Conservation (phyloP, 2,113 vertebrate genomes). For the Hippocampus comes region DNA sequence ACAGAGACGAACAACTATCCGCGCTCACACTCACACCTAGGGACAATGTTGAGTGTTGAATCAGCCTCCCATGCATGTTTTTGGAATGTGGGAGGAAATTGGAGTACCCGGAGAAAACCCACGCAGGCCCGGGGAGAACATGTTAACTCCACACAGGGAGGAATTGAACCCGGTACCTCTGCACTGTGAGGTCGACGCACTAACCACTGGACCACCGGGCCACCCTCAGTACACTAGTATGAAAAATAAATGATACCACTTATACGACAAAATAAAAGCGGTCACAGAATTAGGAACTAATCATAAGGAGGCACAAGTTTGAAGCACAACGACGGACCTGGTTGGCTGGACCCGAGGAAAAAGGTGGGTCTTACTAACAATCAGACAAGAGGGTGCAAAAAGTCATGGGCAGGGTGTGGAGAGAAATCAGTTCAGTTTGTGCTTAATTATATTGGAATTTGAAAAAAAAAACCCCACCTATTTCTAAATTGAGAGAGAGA, state of each 20-base stretch:
- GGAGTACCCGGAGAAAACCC: no score
- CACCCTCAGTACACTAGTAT: no score
- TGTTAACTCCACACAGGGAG: no score
- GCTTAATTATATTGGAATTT: neutral
- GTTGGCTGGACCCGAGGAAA: neutral
- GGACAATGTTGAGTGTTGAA: no score
- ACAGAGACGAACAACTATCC: no score
- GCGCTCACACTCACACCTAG: no score
- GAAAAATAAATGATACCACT: neutral
- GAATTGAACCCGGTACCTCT: no score
- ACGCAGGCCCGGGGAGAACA: no score
- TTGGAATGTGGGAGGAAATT: no score
- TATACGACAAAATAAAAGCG: neutral
- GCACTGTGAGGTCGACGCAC: no score
- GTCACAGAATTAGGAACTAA: neutral
- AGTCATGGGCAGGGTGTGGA: neutral
- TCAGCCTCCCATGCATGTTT: no score
- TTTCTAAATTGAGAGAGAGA: neutral
- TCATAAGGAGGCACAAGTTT: neutral
- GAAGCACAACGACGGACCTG: neutral
- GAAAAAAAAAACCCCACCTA: neutral
- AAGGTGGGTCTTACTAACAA: neutral
- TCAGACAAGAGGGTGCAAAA: neutral
- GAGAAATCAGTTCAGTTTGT: neutral
- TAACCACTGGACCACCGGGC: no score